Conservation (phyloP, 2,113 vertebrate genomes). For the Regulus satrapa region DNA sequence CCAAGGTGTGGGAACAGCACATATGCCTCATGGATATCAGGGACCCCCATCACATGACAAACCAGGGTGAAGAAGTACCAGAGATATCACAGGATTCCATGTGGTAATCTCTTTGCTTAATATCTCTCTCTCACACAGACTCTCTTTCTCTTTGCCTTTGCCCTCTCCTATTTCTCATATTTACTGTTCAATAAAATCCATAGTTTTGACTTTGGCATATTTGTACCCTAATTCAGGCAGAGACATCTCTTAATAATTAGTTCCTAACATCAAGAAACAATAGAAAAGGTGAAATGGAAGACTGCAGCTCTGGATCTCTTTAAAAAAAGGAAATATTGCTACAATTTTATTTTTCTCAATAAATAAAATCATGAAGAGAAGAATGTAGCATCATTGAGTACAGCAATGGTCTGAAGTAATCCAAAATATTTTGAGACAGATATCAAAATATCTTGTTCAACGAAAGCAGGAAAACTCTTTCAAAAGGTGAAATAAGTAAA, state of each 20-base stretch:
- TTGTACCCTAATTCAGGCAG: not conserved
- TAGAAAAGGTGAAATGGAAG: not conserved
- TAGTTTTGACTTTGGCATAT: not conserved
- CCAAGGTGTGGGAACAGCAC: not conserved
- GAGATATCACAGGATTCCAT: accelerated
- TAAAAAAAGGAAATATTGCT: not conserved
- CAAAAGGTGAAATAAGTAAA: not conserved
- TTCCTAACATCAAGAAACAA: not conserved
- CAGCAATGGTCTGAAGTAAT: not conserved
- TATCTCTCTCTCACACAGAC: no score
- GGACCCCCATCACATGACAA: not conserved
- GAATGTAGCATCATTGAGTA: not conserved
- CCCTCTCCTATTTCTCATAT: not conserved
- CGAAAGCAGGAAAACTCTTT: not conserved
- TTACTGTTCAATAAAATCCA: not conserved
- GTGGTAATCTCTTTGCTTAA: not conserved
- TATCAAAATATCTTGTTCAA: not conserved
- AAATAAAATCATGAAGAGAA: not conserved
- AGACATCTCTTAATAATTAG: not conserved
- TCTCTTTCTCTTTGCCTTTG: not conserved
- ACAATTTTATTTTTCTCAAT: not conserved
- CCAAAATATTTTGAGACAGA: not conserved
- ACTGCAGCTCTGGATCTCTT: not conserved
- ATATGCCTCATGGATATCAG: not conserved
- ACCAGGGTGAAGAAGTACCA: not conserved